These are phyloP conservation scores for Orthonevra nobilis DNA, from an alignment of 2,888 invertebrate genomes.

Conservation along the genomic window DNA sequence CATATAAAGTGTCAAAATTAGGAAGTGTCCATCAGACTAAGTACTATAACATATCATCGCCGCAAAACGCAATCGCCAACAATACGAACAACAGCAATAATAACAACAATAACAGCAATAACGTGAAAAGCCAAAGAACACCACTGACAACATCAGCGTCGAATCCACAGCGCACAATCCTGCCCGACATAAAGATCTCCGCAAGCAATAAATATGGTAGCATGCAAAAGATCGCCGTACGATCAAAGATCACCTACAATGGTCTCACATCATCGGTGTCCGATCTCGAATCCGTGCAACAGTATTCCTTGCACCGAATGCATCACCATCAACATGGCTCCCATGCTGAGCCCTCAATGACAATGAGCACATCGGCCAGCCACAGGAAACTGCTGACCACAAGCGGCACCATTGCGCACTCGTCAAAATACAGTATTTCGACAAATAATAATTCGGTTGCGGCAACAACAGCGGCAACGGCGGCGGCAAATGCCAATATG, in stretches of 20 bases:
- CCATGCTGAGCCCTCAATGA: conserved; percentile 72
- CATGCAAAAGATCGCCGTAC: conserved; percentile 79
- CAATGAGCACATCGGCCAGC: conserved; percentile 74
- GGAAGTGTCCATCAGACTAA: conserved; percentile 73
- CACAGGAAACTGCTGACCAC: conserved; percentile 77
- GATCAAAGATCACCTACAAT: conserved; percentile 76
- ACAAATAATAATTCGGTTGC: conserved; percentile 76
- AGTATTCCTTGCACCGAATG: conserved; percentile 79
- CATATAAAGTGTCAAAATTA: conserved; percentile 64
- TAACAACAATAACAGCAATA: conserved; percentile 74
- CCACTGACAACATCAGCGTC: conserved; percentile 71
- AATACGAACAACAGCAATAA: conserved; percentile 73
- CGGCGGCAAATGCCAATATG: conserved; percentile 76
- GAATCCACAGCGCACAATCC: conserved; percentile 75
- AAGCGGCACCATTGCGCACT: conserved; percentile 73
- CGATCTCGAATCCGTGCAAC: conserved; percentile 79
- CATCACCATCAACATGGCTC: conserved; percentile 75
- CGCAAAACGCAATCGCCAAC: conserved; percentile 76
- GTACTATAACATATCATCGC: conserved; percentile 76
- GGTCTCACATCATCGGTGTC: conserved; percentile 77
- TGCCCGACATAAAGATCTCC: conserved; percentile 80
- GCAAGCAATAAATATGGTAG: conserved; percentile 79
- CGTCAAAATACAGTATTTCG: conserved; percentile 77
- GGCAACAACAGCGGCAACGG: conserved; percentile 72
- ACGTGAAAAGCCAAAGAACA: conserved; percentile 73